A percentile compares a stretch with the other conserved stretches of the same genome.
Conservation (phyloP, 64 coral and sea anemone species). For the Montipora capricornis region DNA sequence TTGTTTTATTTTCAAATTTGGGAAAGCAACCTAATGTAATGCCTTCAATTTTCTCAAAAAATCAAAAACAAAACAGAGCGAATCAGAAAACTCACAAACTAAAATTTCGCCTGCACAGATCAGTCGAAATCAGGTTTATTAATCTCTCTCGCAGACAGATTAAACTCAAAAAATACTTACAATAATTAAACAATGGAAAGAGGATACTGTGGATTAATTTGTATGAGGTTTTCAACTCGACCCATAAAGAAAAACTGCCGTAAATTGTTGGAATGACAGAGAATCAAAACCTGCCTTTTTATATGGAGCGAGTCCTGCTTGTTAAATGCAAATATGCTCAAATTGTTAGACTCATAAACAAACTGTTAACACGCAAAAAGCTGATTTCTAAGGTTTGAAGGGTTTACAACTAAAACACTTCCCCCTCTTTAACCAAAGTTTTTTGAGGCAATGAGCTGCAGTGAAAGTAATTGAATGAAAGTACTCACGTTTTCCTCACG, state of each 20-base stretch:
- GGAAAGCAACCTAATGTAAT: too few relatives aligned
- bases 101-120: too few relatives aligned
- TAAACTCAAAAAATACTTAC: too few relatives aligned
- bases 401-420: background rate
- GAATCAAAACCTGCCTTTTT: background rate
- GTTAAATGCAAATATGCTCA: background rate
- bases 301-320: background rate
- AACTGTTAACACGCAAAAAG: background rate
- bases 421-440: background rate
- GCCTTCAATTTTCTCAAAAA: too few relatives aligned
- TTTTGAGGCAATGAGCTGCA: background rate
- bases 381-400: background rate
- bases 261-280: background rate
- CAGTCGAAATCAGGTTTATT: too few relatives aligned
- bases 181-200: background rate
- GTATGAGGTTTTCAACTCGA: background rate
- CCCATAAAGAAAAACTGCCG: background rate
- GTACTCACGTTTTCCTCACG: background rate
- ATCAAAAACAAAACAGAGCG: too few relatives aligned
- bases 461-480: background rate
- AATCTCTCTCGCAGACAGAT: too few relatives aligned
- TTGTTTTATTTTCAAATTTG: too few relatives aligned
- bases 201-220: background rate
- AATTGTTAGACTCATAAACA: background rate
- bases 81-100: too few relatives aligned